Evolutionary conservation across 1,140 invertebrate species (phyloP), one percentile per base, ranked within the genome.

Genomic region (Heliothis subflexa): DNA sequence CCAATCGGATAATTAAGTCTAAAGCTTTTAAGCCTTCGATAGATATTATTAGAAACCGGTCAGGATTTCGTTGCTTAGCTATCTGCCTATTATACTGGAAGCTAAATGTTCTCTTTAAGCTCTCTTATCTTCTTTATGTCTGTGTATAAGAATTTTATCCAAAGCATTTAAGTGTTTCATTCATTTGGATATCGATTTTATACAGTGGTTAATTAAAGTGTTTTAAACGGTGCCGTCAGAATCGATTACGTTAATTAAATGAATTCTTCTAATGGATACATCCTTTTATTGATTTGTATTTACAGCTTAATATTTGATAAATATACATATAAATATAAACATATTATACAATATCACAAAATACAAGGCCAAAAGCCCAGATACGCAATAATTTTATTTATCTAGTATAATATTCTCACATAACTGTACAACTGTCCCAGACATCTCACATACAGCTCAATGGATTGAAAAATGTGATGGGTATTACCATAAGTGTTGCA

Each of bases 121-220:
- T 64, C 66, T 78, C 81, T 85, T 89, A 90, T 90, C 88, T 88
- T 74, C 72, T 91, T 89, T 87, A 89, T 89, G 85, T 87, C 59
- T 52, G 77, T 73, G 72, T 79, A 78, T 83, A 81, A 57, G 79
- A 82, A 83, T 85, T 85, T 80, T 81, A 81, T 77, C 73, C 59
- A 47, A 50, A 49, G 62, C 55, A 81, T 79, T 81, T 76, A 76
- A 79, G 45, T 59, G 71, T 73, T 78, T 74, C 68, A 77, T 62
- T 75, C 70, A 81, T 83, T 76, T 77, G 54, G 70, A 57, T 78
- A 33, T 47, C 21, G 75, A 59, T 66, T 68, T 68, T 25, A 54
- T 64, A 77, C 81, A 74, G 64, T 64, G 21, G 52, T 77, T 77
- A 78, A 83, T 81, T 80, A 80, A 81, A 66, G 72, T 59, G 79